Conservation (phyloP, 2,113 vertebrate genomes). For the Stomatorhinus ivindoensis region DNA sequence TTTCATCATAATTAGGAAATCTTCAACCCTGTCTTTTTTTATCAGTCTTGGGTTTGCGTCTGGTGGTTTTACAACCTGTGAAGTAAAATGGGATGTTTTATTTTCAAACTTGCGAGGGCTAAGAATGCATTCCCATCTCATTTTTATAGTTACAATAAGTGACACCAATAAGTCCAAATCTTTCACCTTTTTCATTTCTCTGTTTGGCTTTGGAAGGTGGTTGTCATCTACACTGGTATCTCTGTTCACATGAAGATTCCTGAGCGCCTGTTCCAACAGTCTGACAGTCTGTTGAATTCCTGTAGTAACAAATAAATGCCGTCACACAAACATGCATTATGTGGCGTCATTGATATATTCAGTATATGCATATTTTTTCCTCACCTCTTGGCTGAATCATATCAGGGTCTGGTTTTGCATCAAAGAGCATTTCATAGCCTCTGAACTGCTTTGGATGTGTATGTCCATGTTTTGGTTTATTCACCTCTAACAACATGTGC, state of each 20-base stretch:
- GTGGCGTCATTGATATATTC: not conserved
- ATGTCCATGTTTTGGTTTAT: conserved; percentile 24
- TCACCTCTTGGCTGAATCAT: conserved; percentile 59
- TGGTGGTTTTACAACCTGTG: conserved; percentile 43
- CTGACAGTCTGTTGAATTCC: conserved; percentile 70
- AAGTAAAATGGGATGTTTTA: conserved; percentile 14
- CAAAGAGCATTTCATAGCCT: conserved; percentile 52
- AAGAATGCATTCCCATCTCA: not conserved
- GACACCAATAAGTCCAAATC: not conserved
- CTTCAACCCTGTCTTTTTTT: conserved; percentile 52
- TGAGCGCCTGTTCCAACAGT: conserved; percentile 60
- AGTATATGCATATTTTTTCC: conserved; percentile 2
- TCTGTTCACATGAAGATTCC: conserved; percentile 54
- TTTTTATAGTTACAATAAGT: not conserved
- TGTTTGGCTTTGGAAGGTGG: conserved; percentile 48
- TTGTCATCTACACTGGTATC: conserved; percentile 57
- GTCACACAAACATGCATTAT: not conserved
- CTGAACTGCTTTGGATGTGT: conserved; percentile 38
- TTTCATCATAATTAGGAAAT: conserved; percentile 58
- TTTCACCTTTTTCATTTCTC: conserved; percentile 56
- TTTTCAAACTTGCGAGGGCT: not conserved
- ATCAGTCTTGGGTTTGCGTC: conserved; percentile 35
- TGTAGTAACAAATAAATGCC: conserved; percentile 35
- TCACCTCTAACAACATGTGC: conserved; percentile 18
- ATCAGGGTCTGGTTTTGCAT: conserved; percentile 43